phyloP scores from a whole-genome alignment of 2,888 invertebrate species.

The Eilema griseolum region DNA sequence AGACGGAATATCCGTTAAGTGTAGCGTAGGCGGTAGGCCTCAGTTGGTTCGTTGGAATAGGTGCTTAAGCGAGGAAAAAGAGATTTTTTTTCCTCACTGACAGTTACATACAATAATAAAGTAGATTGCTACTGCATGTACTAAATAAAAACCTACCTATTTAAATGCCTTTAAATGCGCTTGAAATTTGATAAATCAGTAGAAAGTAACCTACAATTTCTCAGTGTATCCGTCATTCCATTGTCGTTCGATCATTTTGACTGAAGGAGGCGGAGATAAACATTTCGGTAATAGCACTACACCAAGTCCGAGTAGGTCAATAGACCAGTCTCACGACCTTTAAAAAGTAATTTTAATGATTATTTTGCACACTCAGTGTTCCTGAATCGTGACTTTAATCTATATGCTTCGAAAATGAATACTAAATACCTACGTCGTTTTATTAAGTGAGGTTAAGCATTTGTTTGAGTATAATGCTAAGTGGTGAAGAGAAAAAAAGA shows the following conservation, averaged over 20 bases:
- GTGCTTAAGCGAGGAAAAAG: too few relatives aligned
- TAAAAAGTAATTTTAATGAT: constrained; percentile 3
- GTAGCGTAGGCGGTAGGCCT: too few relatives aligned
- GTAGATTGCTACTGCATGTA: not conserved
- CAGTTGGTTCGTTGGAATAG: too few relatives aligned
- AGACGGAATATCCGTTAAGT: too few relatives aligned
- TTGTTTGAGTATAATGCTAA: too few relatives aligned
- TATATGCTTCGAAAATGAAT: constrained; percentile 8
- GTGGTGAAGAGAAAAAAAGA: too few relatives aligned
- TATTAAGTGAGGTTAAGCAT: too few relatives aligned
- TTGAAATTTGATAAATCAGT: constrained; percentile 17
- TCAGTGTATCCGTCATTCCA: constrained; percentile 41
- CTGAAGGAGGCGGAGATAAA: constrained; percentile 43
- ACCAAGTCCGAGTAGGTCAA: constrained; percentile 48
- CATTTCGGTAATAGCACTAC: constrained; percentile 30
- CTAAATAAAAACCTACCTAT: constrained; percentile 3
- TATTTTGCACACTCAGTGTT: constrained; percentile 13
- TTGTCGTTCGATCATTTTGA: constrained; percentile 50
- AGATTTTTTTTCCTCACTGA: too few relatives aligned
- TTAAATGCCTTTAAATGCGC: not conserved
- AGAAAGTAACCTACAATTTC: constrained; percentile 37
- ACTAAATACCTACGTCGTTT: not conserved
- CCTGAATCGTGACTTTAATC: constrained; percentile 20
- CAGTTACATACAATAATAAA: not conserved
- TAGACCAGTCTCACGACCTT: constrained; percentile 35